Percentiles rank a stretch among this genome's conserved stretches.
Conservation (phyloP, 53 echinoderm and acorn worm genomes). For the Antedon mediterranea region DNA sequence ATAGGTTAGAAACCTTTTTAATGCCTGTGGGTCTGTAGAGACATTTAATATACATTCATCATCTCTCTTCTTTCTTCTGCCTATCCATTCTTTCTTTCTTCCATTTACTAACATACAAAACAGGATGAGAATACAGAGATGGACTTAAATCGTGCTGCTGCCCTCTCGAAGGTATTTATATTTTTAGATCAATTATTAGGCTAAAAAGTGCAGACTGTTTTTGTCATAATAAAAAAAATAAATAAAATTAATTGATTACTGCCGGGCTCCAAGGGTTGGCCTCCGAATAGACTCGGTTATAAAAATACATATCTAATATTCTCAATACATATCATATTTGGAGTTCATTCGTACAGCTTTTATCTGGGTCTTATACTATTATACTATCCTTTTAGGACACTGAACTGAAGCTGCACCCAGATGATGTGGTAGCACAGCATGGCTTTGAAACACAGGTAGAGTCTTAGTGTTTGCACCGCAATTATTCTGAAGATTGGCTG, state of each 20-base stretch:
- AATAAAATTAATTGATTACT: no score
- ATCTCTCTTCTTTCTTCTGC: conserved; percentile 1
- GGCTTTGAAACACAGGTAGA: neutral
- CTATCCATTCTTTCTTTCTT: conserved; percentile 2
- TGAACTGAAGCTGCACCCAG: neutral
- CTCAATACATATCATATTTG: no score
- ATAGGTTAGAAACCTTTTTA: neutral
- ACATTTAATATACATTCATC: neutral
- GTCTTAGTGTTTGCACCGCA: no score
- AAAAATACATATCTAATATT: no score
- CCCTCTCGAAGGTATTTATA: neutral
- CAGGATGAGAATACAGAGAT: neutral
- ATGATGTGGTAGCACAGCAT: neutral
- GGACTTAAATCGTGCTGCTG: neutral
- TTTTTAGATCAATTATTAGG: neutral
- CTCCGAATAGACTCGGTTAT: no score
- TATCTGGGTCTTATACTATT: neutral
- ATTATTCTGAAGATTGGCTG: no score
- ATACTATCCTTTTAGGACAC: neutral
- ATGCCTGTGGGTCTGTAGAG: neutral
- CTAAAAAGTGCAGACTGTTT: no score
- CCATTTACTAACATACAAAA: neutral
- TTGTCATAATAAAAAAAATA: no score
- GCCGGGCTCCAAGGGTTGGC: no score
- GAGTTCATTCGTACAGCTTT: no score